These are phyloP conservation scores for Alexandromys fortis DNA, from an alignment of 2,113 vertebrate genomes.

Conservation along the genomic window DNA sequence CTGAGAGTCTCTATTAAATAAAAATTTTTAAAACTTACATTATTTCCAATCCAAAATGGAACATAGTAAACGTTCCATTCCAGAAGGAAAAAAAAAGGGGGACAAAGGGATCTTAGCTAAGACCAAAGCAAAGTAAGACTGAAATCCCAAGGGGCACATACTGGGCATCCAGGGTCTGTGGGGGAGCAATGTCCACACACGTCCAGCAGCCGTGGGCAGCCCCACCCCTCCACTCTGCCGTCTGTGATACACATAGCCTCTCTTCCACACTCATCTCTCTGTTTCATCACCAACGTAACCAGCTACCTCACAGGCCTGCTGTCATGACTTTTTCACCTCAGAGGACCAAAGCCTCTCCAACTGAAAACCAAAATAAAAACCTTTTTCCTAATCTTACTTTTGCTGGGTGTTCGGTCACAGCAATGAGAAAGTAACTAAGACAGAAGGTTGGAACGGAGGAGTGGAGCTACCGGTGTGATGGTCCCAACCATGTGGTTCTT, in stretches of 20 bases:
- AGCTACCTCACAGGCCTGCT: too few species aligned
- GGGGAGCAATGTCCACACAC: neutral
- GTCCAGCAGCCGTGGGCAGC: neutral
- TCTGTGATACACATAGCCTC: neutral
- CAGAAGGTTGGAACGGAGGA: neutral
- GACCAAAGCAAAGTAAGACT: neutral
- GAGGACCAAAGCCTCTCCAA: neutral
- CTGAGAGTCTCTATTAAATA: neutral
- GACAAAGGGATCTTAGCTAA: neutral
- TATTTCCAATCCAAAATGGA: neutral
- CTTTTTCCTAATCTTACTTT: neutral
- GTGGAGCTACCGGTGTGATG: too few species aligned
- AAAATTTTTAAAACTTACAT: neutral
- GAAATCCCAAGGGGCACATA: neutral
- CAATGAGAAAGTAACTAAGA: neutral
- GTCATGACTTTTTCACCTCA: neutral
- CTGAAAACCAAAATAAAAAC: neutral
- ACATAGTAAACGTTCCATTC: neutral
- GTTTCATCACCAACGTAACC: neutral
- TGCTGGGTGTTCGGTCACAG: neutral
- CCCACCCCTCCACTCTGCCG: neutral
- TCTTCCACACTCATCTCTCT: neutral
- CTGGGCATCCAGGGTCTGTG: too few species aligned
- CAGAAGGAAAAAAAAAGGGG: neutral
- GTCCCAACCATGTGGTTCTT: neutral